These are phyloP conservation scores for Erethizon dorsatum DNA, from an alignment of 2,797 vertebrate species.

Conservation along the genomic window DNA sequence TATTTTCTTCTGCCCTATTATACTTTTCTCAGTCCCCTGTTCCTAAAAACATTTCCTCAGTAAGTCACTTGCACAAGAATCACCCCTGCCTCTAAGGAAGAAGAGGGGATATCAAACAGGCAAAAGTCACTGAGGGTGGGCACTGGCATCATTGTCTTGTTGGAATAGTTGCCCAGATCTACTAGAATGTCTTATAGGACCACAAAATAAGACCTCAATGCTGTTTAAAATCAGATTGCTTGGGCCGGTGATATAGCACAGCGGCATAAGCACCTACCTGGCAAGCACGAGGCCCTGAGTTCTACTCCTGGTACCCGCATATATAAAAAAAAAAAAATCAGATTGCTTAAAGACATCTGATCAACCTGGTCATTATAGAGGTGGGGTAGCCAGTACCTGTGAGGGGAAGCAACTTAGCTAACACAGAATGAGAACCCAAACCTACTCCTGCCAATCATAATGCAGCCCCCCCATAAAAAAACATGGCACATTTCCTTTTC, in stretches of 20 bases:
- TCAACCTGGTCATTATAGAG: neutral
- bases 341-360: neutral
- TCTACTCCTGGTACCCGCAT: too few relatives aligned
- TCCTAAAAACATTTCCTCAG: neutral
- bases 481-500: neutral
- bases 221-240: neutral
- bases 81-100: neutral
- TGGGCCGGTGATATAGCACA: too few relatives aligned
- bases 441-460: neutral
- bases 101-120: fast-evolving
- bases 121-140: neutral
- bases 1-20: neutral
- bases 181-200: neutral
- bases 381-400: too few relatives aligned
- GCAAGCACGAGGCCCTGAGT: too few relatives aligned
- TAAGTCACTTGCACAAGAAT: neutral
- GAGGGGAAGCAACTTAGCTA: neutral
- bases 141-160: neutral
- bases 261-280: too few relatives aligned
- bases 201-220: neutral
- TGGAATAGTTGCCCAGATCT: neutral
- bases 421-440: neutral
- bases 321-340: too few relatives aligned
- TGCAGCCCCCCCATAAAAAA: neutral
- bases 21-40: neutral